A percentile compares a stretch with the other conserved stretches of the same genome.
Conservation (phyloP, 2,797 vertebrate species). For the Spinus olivaceus region DNA sequence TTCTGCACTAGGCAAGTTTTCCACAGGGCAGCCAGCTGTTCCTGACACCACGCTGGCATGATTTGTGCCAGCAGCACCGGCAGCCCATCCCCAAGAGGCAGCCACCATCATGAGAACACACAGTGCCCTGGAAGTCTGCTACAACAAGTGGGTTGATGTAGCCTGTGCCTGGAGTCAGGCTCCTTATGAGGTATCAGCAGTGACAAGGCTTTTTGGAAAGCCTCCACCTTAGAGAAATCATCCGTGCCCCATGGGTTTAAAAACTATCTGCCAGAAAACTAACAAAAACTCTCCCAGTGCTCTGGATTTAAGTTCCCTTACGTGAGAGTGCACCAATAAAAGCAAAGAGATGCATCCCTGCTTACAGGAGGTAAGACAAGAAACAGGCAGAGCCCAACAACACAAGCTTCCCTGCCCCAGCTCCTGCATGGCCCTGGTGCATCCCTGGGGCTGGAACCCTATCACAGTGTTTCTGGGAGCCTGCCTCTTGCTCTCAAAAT, state of each 20-base stretch:
- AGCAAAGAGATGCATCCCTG: not conserved
- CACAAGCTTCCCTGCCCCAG: accelerated
- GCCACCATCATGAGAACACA: accelerated
- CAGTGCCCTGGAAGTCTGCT: not conserved
- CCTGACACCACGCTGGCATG: not conserved
- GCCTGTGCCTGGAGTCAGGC: not conserved
- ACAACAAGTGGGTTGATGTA: accelerated
- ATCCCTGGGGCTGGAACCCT: not conserved
- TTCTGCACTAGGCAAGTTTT: not conserved
- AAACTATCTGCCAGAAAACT: not conserved
- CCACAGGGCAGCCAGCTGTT: not conserved
- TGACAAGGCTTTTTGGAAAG: not conserved
- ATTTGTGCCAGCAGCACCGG: accelerated
- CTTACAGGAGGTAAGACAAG: not conserved
- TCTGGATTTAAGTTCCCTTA: not conserved
- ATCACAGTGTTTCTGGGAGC: accelerated
- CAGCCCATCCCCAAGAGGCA: not conserved
- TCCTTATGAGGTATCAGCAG: not conserved
- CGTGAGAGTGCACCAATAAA: not conserved
- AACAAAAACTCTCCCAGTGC: accelerated
- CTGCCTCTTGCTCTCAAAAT: not conserved
- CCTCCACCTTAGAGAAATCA: not conserved
- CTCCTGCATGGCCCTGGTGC: accelerated
- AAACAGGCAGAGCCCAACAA: not conserved
- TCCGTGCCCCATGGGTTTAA: not conserved